Base-by-base conservation (phyloP, 2,797 vertebrate genomes). In the Onychomys arenicola region DNA sequence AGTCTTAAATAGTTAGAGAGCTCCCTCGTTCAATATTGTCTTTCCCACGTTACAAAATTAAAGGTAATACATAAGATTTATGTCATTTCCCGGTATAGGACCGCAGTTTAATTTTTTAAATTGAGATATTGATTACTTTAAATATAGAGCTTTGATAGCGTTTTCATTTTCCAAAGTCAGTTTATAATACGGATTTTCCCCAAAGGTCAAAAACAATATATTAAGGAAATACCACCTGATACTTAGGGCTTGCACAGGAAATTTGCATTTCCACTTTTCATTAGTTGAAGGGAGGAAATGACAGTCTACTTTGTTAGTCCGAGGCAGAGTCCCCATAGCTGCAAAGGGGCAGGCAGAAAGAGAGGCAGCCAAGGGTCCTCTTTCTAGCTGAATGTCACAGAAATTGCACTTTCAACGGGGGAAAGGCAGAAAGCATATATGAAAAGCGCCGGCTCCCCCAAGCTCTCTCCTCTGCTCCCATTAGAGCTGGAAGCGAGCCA, bases 201-300 rank as follows among this genome's bases (percentile, higher is more conserved):
- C 90, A 97, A 97, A 98, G 96, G 97, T 98, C 95, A 97, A 67
- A 97, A 98, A 98, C 96, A 98, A 98, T 98, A 96, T 92, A 93
- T 97, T 98, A 98, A 98, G 98, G 98, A 99, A 98, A 98, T 92
- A 97, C 89, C 97, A 98, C 97, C 98, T 98, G 97, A 96, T 98
- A 98, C 97, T 98, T 96, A 92, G 96, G 91, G 90, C 98, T 97
- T 98, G 93, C 67, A 0, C 96, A 98, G 98, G 98, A 98, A 98
- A 98, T 98, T 97, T 98, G 96, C 96, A 98, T 98, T 98, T 98
- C 97, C 95, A 97, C 90, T 98, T 96, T 94, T 95, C 95, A 89
- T 97, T 98, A 93, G 98, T 98, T 83, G 93, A 86, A 59, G 89
- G 94, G 90, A 97, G 98, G 97, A 97, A 98, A 94, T 93, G 96